Evolutionary conservation across 2,888 invertebrate species (phyloP), one percentile per base, ranked within the genome.

Genomic region (Lobophora halterata): DNA sequence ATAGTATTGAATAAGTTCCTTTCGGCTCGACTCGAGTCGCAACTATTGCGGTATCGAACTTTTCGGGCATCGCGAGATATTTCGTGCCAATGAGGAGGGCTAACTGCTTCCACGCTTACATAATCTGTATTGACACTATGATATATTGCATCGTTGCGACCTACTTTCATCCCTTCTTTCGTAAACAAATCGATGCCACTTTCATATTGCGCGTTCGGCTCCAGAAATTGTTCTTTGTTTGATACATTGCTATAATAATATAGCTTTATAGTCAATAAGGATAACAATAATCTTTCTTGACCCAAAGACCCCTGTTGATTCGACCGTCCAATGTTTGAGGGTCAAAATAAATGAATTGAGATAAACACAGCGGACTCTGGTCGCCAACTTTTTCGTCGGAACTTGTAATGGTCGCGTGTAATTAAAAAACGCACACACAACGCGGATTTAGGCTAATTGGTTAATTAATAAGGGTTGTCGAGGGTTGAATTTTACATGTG

Each of bases 381-480:
- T 66, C 46, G 39, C 55, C 49, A 50, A 53, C 61, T 74, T 75
- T 77, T 74, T 71, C 65, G 52, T 43, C 40, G 40, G 42, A 68
- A 61, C 68, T 65, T 64, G 69, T 67, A 74, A 71, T 63, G 70
- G 62, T 55, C 57, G 64, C 54, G 59, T 56, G 58, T 76, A 79
- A 80, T 82, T 76, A 79, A 79, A 82, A 79, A 71, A n/a, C n/a
- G 73, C 62, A 67, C 71, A 67, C 67, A 71, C 62, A 68, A 63
- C 61, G 63, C 60, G 72, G 75, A 74, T 82, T 76, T 66, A 61
- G 71, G 64, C 69, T 82, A 85, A 86, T 85, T 85, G 81, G 72
- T 79, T 85, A 85, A 86, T 85, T 82, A 85, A 83, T 83, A 82
- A 81, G 74, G 72, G 56, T 59, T 52, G 61, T 46, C 58, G 59